Evolutionary conservation across 2,797 vertebrate species (phyloP), one percentile per base, ranked within the genome.

Genomic region (Dicrostonyx torquatus): DNA sequence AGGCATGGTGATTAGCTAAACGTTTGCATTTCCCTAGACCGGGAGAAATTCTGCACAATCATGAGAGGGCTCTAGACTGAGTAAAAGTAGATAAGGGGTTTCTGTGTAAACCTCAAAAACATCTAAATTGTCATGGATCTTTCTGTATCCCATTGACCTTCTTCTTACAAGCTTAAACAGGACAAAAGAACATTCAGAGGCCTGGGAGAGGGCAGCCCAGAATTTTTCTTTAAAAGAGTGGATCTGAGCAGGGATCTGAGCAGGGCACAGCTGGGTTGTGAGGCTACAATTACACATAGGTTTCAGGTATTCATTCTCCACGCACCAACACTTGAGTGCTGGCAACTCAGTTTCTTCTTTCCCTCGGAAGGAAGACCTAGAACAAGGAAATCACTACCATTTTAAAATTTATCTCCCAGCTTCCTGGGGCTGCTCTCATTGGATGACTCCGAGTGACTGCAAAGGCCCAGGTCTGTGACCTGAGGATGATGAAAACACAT

Each of bases 241-340:
- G 13, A 62, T 34, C 24, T 76, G n/a, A 64, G 60, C 58, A 62
- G 50, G 2, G 13, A 62, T 34, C 24, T 76, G n/a, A 64, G 60
- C 58, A 62, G 50, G 53, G 20, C 34, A 68, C 13, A 79, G n/a
- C 1, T 34, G 40, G 37, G 22, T 15, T 55, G n/a, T 11, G 31
- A 34, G 37, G 17, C 34, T 43, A 4, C 1, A 11, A 0, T 26
- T 0, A 31, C 20, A 2, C 34, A 20, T 10, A 13, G 53, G 18
- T 20, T 29, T 24, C 62, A 40, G 45, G n/a, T n/a, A 45, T 14
- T 70, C 58, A 53, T 68, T 85, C 48, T 34, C 50, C 50, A 76
- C 6, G 1, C n/a, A 55, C 34, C 80, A 77, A 48, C 20, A 77
- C 31, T 62, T 77, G 29, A 26, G n/a, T 78, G 26, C 31, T 84